Base-by-base conservation (phyloP, 2,797 vertebrate species). In the Platyrinchus mystaceus region DNA sequence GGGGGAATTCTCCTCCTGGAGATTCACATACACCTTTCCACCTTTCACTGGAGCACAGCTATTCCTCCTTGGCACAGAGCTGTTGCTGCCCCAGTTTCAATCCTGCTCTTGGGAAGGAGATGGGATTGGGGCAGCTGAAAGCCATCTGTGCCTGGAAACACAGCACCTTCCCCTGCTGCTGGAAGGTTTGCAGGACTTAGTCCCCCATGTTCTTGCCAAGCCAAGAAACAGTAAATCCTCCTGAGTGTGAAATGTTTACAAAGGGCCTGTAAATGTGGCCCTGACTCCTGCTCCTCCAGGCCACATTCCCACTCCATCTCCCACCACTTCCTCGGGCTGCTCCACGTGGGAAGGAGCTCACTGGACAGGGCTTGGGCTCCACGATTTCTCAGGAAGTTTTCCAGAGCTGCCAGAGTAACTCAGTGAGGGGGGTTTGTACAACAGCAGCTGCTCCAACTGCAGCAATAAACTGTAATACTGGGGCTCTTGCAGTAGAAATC, bases 391-490 rank as follows among this genome's bases (percentile, higher is more conserved):
- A 37, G 84, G 59, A 52, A 12, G 64, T 41, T 75, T 66, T 58
- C 34, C 53, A 41, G 50, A 75, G 81, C 84, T 75, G 60, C 24
- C 44, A 27, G 44, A 85, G 37, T 23, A 76, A 30, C 70, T 83
- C 6, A 0, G 12, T 7, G 53, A 64, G 49, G 63, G 56, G 68
- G 59, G 27, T 32, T 93, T 71, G 3, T 32, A 47, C 22, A 41
- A 32, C 44, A 92, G 81, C 94, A 82, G 92, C 90, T 89, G 86
- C 63, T 94, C 70, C 84, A n/a, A 12, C 46, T 43, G 87, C 89
- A 90, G 91, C 87, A 67, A 66, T 80, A 21, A 91, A 84, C 50
- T 39, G 1, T 21, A 34, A 41, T 6, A 14, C 22, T 81, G 62
- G 7, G 0, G 20, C 75, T 90, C 50, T 49, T 68, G 80, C 92